phyloP scores from a whole-genome alignment of 2,797 vertebrate genomes.

The Aphelocoma californica region DNA sequence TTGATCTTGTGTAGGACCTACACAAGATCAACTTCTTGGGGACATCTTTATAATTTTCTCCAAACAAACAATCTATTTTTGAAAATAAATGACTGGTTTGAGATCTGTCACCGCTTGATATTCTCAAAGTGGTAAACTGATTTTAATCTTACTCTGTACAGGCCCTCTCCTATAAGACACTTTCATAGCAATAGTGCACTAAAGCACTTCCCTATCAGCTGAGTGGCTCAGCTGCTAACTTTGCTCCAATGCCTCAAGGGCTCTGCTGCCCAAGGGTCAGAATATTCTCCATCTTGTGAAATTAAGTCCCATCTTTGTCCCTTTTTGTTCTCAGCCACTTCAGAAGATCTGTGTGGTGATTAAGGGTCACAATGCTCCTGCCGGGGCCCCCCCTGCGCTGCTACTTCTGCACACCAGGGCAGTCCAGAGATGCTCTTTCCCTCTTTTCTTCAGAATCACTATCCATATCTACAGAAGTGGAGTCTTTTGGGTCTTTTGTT shows the following conservation, averaged over 20 bases:
- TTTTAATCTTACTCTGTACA: neutral
- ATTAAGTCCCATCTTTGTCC: neutral
- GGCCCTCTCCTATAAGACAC: neutral
- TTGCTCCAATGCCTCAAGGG: neutral
- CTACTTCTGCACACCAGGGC: neutral
- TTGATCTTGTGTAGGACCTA: neutral
- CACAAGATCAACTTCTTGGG: neutral
- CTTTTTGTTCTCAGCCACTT: neutral
- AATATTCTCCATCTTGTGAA: neutral
- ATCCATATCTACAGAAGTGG: neutral
- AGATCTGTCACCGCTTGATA: neutral
- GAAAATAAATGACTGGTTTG: neutral
- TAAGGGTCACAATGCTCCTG: neutral
- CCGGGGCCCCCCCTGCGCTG: neutral
- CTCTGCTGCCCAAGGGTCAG: neutral
- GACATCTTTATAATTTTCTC: neutral
- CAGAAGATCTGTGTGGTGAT: neutral
- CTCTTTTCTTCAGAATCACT: neutral
- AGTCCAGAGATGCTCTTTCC: neutral
- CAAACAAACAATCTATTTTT: neutral
- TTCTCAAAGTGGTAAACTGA: neutral
- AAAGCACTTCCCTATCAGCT: neutral
- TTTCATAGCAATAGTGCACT: neutral
- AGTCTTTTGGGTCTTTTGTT: neutral
- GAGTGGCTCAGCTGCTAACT: neutral